Evolutionary conservation across 2,113 vertebrate species (phyloP), one percentile per base, ranked within the genome.

Genomic region (Microcebus ravelobensis): DNA sequence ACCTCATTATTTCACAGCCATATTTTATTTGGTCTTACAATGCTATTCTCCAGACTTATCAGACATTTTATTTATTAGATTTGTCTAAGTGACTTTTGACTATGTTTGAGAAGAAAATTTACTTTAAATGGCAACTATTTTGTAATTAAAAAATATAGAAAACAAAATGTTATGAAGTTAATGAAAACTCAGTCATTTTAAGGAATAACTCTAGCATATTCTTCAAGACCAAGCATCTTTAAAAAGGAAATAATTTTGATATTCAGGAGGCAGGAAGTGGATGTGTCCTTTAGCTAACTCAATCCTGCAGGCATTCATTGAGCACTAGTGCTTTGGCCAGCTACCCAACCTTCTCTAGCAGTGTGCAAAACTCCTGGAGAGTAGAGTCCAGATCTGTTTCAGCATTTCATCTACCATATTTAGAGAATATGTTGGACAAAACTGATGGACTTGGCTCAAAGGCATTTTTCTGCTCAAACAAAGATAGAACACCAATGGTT

Each of bases 21-120:
- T 87, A 68, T 76, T 90, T 89, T 83, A 80, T 89, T 93, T 84
- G 45, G 12, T 76, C 18, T 90, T 90, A 87, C 31, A 31, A 6
- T 73, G 11, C 25, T 90, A 15, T 77, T 93, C 21, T 36, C 39
- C 65, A 92, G 42, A 67, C 15, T 70, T 77, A 87, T 11, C 34
- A 81, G 36, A 15, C 7, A 67, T 71, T 87, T 86, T 95, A 76
- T 82, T 96, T 90, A 71, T 36, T 27, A 94, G 29, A 87, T 3
- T 92, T 74, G 20, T 63, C 50, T 92, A 83, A 68, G 34, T 27
- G 21, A 90, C 31, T 85, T 95, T 83, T 74, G 55, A 77, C 77
- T 94, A 2, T 81, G 39, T 87, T 65, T 91, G 34, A 90, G 82
- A 94, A 85, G 21, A 48, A 94, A 73, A 52, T 81, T 90, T 77